Base-by-base conservation (phyloP, 2,113 vertebrate species). In the Cyphomyrus plagiostoma region DNA sequence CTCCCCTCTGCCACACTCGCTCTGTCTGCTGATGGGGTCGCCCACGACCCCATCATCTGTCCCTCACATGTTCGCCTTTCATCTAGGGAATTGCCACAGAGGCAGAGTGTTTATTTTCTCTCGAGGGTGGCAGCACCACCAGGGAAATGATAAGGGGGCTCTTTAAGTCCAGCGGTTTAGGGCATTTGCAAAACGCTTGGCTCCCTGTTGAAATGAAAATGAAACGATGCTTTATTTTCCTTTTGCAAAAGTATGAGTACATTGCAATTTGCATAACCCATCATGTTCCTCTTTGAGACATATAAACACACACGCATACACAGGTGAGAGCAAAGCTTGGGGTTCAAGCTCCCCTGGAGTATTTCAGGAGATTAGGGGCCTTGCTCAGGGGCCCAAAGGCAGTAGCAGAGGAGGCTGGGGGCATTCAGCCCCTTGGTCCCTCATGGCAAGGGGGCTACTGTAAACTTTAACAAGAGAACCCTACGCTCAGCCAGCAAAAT, bases 71-170 rank as follows among this genome's bases (percentile, higher is more conserved):
- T 39, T 90, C 4, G 21, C 77, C 89, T 88, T 91, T 91, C 86
- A 91, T 91, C 85, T 90, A 50, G 90, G 87, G 62, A 90, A 88
- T 77, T 56, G 88, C 90, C 89, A 26, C 46, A 83, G 91, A 92
- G 91, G 70, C 84, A 50, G 49, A 42, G 82, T 92, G 91, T 93
- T 93, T 93, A 88, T 91, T 91, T 89, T 90, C 91, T 88, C 82
- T 90, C 19, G 52, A 90, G 85, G 62, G 91, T 89, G 90, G 86
- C 88, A 89, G 88, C 77, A 49, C 66, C 83, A 82, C 86, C 88
- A 91, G 85, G 88, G 90, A 88, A 89, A 91, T 89, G 91, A 92
- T 89, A 92, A 89, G 89, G 88, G 89, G 89, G 53, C 90, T 89
- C 39, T 89, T 70, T 87, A 89, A 89, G 91, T 87, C 42, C 8